These are phyloP conservation scores for Acleris holmiana DNA, from an alignment of 2,888 invertebrate genomes.

Conservation along the genomic window DNA sequence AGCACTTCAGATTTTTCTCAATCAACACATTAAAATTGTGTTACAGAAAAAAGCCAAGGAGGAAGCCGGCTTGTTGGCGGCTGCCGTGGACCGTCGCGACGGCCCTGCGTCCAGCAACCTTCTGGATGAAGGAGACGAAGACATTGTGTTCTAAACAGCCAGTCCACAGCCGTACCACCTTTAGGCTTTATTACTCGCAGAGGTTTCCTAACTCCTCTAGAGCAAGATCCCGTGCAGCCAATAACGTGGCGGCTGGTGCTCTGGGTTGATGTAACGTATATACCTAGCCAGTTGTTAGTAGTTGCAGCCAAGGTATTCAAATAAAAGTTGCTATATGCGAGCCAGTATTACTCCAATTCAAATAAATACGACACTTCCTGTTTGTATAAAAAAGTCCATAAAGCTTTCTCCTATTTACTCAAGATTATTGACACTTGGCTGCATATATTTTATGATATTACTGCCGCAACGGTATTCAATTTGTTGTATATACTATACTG, in stretches of 20 bases:
- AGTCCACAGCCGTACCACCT: constrained; percentile 1
- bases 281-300: constrained; percentile 57
- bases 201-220: not conserved
- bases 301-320: constrained; percentile 56
- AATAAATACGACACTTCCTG: no score
- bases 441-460: constrained; percentile 66
- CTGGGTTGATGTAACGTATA: constrained; percentile 15
- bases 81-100: constrained; percentile 58
- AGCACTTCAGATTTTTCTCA: no score
- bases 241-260: not conserved
- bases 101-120: constrained; percentile 85
- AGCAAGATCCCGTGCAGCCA: no score
- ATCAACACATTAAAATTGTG: no score
- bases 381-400: constrained; percentile 1
- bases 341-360: not conserved
- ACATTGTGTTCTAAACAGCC: constrained; percentile 90
- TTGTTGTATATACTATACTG: constrained; percentile 72
- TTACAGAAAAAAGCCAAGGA: constrained; percentile 48
- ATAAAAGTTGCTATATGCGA: not conserved
- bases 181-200: constrained; percentile 12
- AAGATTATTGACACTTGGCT: constrained; percentile 54
- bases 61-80: constrained; percentile 54
- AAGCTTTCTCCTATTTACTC: constrained; percentile 19
- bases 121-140: constrained; percentile 95
- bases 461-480: constrained; percentile 59